Evolutionary conservation across 2,888 invertebrate genomes (phyloP), one percentile per base, ranked within the genome.

Genomic region (Scrobipalpa costella): DNA sequence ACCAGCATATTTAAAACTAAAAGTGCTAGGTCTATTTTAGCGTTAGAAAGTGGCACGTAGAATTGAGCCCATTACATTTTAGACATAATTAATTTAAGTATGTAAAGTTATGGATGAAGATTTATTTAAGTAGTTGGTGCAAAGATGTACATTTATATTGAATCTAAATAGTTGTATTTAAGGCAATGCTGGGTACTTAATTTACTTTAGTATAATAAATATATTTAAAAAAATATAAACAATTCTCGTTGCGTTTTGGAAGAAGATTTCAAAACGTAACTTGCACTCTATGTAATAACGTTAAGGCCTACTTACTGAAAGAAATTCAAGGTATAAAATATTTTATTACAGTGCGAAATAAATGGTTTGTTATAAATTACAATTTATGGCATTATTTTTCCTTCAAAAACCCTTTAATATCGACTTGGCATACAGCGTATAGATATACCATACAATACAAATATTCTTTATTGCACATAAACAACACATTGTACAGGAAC

Each of bases 71-170:
- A n/a, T n/a, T 52, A 33, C 13, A 52, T 33, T 13, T 6, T 52
- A 52, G 21, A 11, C 1, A 21, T 52, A 27, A 9, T 11, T 49
- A 49, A 11, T 19, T 50, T 19, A 9, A 11, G 19, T 33, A 33
- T 58, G 58, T 21, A 11, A 36, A 58, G 57, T 13, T 27, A 52
- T 52, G 52, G 33, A 52, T 52, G 52, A 27, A 13, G 7, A 52
- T n/a, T 33, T 57, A 57, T 34, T 17, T 19, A 19, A 19, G 11
- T 68, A 68, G 66, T 57, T 69, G 72, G 72, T 73, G 74, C 72
- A 72, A 72, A 71, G 69, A 63, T 79, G 79, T 79, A 79, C 72
- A 79, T 72, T 69, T 67, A 63, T 69, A 67, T 50, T 40, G 36
- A 58, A 15, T 58, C 8, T 58, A 66, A 44, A n/a, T 44, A 62